Conservation (phyloP, 2,113 vertebrate genomes). For the Coptodon rendalli region DNA sequence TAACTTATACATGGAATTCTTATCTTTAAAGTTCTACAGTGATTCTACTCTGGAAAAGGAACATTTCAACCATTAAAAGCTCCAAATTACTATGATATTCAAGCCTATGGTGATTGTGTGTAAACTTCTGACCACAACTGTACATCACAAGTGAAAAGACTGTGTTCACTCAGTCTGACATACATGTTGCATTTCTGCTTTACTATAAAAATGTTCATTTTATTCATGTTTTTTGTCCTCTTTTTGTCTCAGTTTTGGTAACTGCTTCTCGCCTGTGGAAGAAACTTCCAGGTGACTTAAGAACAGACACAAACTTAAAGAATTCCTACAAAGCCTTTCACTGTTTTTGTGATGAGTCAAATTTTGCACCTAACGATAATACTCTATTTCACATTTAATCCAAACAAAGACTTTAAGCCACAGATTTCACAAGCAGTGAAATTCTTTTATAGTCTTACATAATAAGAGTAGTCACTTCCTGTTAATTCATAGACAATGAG, state of each 20-base stretch:
- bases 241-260: neutral
- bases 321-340: neutral
- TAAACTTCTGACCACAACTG: neutral
- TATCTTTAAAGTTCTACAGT: neutral
- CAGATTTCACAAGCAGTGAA: neutral
- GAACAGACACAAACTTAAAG: neutral
- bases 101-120: neutral
- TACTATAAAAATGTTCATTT: fast-evolving
- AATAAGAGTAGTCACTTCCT: neutral
- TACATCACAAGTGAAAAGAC: neutral
- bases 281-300: neutral
- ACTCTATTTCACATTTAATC: neutral
- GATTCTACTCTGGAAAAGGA: neutral
- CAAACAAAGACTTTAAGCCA: neutral
- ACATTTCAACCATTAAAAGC: neutral
- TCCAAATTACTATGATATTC: neutral
- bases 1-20: neutral
- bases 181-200: neutral
- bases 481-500: neutral
- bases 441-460: neutral
- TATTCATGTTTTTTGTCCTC: neutral
- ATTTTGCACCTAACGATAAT: neutral
- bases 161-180: neutral
- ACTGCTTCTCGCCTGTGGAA: neutral
- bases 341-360: neutral